These are phyloP conservation scores for Todiramphus saurophagus DNA, from an alignment of 2,113 vertebrate genomes.

Conservation along the genomic window DNA sequence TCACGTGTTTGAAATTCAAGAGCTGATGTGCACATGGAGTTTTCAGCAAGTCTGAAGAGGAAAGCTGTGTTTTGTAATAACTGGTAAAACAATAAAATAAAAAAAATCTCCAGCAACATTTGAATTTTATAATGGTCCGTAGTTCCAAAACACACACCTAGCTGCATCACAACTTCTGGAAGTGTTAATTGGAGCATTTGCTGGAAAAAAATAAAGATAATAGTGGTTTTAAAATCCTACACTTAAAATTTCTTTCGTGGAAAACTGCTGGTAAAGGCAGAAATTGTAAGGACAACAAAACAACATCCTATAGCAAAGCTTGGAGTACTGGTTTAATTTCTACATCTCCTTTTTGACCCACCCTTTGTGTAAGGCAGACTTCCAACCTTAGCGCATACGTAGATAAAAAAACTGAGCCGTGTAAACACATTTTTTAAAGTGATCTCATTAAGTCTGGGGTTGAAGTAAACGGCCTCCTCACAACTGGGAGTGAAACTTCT, in stretches of 20 bases:
- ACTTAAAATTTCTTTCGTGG: background rate
- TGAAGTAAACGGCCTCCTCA: background rate
- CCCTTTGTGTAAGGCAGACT: background rate
- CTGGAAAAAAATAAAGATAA: background rate
- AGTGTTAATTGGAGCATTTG: background rate
- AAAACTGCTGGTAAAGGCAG: background rate
- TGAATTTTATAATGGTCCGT: background rate
- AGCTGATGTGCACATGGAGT: background rate
- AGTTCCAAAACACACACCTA: background rate
- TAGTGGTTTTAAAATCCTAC: background rate
- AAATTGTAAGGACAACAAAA: background rate
- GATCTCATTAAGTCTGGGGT: conserved; percentile 3
- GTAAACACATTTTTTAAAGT: background rate
- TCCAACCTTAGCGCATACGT: background rate
- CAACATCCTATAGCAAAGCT: rapidly evolving
- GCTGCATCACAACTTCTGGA: background rate
- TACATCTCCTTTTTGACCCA: background rate
- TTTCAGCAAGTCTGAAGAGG: background rate
- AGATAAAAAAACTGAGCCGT: background rate
- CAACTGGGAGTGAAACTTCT: background rate
- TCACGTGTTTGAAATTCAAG: background rate
- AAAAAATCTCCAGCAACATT: background rate
- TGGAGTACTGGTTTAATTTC: background rate
- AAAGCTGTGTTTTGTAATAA: background rate
- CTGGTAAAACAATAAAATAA: background rate